phyloP scores from a whole-genome alignment of 2,888 invertebrate genomes.

The Campaea margaritaria region DNA sequence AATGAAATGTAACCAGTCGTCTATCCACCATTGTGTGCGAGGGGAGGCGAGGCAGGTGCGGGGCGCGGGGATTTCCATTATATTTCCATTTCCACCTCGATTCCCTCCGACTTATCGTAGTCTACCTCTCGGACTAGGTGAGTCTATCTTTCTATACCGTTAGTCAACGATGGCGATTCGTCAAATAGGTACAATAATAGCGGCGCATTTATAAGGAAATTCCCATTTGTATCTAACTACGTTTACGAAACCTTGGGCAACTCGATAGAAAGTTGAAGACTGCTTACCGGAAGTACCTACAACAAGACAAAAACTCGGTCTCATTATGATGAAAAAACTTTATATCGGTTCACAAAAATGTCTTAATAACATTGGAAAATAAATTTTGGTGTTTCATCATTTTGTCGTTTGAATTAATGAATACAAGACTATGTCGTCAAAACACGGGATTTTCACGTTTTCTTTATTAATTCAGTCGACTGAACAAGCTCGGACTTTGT shows the following conservation, averaged over 20 bases:
- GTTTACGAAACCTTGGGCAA: conserved; percentile 27
- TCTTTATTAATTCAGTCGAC: conserved; percentile 43
- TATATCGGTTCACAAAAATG: conserved; percentile 18
- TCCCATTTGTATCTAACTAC: conserved; percentile 25
- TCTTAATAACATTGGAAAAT: conserved; percentile 42
- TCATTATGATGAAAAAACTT: conserved; percentile 26
- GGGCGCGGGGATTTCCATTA: conserved; percentile 77
- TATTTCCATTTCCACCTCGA: conserved; percentile 85
- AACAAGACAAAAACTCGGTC: conserved; percentile 34
- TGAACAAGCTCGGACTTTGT: conserved; percentile 40
- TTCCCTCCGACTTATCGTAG: conserved; percentile 81
- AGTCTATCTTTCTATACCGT: conserved; percentile 83
- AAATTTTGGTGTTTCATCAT: conserved; percentile 44
- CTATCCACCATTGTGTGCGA: conserved; percentile 80
- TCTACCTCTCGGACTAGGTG: conserved; percentile 81
- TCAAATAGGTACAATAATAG: conserved; percentile 53
- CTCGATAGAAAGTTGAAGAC: conserved; percentile 27
- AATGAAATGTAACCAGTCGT: conserved; percentile 86
- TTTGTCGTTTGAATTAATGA: conserved; percentile 48
- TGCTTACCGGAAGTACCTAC: conserved; percentile 35
- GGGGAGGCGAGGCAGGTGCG: conserved; percentile 48
- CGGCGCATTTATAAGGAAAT: conserved; percentile 34
- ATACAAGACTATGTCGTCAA: conserved; percentile 48
- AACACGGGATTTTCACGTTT: conserved; percentile 42
- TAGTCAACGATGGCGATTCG: conserved; percentile 72